Evolutionary conservation across 2,797 vertebrate species (phyloP).

Genomic region (Propithecus perrieri): DNA sequence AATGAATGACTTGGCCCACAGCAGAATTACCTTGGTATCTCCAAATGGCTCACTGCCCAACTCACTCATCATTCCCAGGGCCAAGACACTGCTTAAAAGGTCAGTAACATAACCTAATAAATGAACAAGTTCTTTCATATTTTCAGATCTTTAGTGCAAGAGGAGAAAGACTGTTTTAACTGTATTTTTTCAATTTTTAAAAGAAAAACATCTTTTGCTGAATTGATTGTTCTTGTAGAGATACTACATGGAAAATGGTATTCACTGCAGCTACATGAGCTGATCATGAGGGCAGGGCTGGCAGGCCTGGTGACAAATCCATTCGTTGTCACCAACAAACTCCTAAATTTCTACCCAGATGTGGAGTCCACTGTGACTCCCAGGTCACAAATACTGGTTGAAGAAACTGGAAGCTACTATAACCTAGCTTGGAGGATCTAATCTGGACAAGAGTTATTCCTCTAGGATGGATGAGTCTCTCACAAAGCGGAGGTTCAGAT

Average conservation of each 20-base stretch:
- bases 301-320: background rate
- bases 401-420: background rate
- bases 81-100: background rate
- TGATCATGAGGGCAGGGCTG: background rate
- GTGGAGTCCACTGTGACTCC: background rate
- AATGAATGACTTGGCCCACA: background rate
- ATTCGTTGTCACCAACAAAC: background rate
- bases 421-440: background rate
- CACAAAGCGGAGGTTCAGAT: background rate
- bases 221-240: background rate
- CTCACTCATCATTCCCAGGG: background rate
- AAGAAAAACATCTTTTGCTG: conserved; percentile 40
- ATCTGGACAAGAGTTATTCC: background rate
- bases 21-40: conserved; percentile 28
- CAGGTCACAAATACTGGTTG: background rate
- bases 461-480: background rate
- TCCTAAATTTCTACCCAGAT: background rate
- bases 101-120: background rate
- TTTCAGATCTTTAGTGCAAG: background rate
- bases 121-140: background rate
- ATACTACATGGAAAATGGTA: background rate
- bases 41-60: conserved; percentile 48
- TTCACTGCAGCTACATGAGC: background rate
- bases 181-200: conserved; percentile 23
- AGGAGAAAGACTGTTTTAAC: background rate